These are phyloP conservation scores for Galerucella calmariensis DNA, from an alignment of 2,888 invertebrate genomes.

Conservation along the genomic window DNA sequence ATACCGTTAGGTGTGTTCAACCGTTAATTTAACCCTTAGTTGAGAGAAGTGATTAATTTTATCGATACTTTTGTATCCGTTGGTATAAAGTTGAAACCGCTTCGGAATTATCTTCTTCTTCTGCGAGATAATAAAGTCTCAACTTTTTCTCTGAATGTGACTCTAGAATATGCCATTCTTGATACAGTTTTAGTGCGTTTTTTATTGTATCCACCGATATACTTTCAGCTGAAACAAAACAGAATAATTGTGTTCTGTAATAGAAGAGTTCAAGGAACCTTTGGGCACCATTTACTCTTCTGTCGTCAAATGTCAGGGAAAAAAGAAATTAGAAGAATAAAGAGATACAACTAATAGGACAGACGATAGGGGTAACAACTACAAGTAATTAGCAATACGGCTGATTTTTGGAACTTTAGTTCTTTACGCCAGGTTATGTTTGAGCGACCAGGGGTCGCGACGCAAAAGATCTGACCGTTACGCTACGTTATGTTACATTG, in stretches of 20 bases:
- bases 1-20: not conserved
- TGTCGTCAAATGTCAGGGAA: too few species aligned
- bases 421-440: too few species aligned
- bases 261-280: too few species aligned
- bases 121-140: constrained; percentile 60
- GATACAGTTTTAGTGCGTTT: constrained; percentile 84
- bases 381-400: too few species aligned
- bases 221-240: constrained; percentile 79
- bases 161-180: constrained; percentile 84
- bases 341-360: too few species aligned
- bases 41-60: not conserved
- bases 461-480: too few species aligned
- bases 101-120: constrained; percentile 57
- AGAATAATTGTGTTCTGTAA: not conserved
- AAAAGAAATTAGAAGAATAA: too few species aligned
- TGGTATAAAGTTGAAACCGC: constrained; percentile 56
- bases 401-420: too few species aligned
- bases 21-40: not conserved
- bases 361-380: too few species aligned
- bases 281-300: too few species aligned
- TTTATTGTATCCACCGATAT: constrained; percentile 87
- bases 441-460: too few species aligned
- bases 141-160: constrained; percentile 62
- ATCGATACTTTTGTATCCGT: constrained; percentile 58
- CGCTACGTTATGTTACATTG: too few species aligned